A percentile compares a stretch with the other conserved stretches of the same genome.
Evolutionary conservation across 2,888 invertebrate species (phyloP).

Genomic region (Petrophora chlorosata): DNA sequence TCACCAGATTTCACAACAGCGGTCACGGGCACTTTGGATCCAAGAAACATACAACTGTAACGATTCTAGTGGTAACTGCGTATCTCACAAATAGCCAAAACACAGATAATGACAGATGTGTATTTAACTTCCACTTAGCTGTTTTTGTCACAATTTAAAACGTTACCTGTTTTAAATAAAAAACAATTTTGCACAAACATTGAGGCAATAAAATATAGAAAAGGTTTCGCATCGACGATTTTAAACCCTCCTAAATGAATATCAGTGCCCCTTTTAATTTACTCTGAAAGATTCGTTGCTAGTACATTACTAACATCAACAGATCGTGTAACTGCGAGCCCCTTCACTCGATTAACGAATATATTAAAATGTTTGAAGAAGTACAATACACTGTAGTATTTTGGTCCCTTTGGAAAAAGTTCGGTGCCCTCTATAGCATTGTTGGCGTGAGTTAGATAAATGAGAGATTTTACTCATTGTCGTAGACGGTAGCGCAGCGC

Average conservation of each 20-base stretch:
- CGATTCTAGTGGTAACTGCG: too few relatives aligned
- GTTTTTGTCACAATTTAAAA: too few relatives aligned
- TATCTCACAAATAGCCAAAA: too few relatives aligned
- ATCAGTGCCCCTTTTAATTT: constrained; percentile 5
- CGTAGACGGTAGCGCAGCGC: constrained; percentile 33
- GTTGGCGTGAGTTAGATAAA: constrained; percentile 53
- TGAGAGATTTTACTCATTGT: constrained; percentile 49
- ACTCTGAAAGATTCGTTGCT: constrained; percentile 54
- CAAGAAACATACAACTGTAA: too few relatives aligned
- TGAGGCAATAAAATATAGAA: neutral
- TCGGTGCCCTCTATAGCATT: constrained; percentile 38
- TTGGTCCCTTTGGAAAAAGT: constrained; percentile 34
- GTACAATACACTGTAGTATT: constrained; percentile 41
- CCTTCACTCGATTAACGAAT: constrained; percentile 34
- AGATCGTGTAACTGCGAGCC: constrained; percentile 52
- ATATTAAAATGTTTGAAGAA: constrained; percentile 36
- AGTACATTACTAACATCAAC: constrained; percentile 58
- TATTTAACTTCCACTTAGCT: too few relatives aligned
- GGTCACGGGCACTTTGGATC: too few relatives aligned
- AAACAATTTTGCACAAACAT: neutral
- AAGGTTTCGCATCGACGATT: neutral
- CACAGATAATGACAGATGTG: too few relatives aligned
- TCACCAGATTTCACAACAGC: too few relatives aligned
- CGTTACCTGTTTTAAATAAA: too few relatives aligned
- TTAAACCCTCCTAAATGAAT: neutral